Conservation (phyloP, 2,888 invertebrate species). For the Lissonota sp. region DNA sequence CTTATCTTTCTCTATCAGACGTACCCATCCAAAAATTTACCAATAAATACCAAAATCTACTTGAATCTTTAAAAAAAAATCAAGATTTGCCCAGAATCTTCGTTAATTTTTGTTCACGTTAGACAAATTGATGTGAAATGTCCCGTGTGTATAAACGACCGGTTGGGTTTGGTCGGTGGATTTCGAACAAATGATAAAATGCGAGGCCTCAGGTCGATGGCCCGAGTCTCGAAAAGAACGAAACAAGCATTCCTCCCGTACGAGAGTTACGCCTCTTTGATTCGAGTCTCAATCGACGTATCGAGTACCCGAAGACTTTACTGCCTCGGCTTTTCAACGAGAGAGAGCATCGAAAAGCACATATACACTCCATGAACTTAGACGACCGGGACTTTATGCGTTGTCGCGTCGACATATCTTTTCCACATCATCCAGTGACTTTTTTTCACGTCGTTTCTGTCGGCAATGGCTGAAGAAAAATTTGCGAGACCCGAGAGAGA, state of each 20-base stretch:
- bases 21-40: too few relatives aligned
- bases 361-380: not conserved
- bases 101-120: too few relatives aligned
- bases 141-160: not conserved
- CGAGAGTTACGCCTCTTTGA: too few relatives aligned
- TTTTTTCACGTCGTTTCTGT: not conserved
- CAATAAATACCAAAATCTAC: too few relatives aligned
- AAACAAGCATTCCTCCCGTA: too few relatives aligned
- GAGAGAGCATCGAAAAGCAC: not conserved
- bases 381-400: slow-evolving; percentile 35
- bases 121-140: too few relatives aligned
- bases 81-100: too few relatives aligned
- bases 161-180: not conserved
- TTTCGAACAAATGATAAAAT: too few relatives aligned
- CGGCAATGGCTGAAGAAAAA: not conserved
- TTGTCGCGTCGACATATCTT: slow-evolving; percentile 23
- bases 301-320: not conserved
- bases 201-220: too few relatives aligned
- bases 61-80: too few relatives aligned
- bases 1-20: too few relatives aligned
- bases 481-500: slow-evolving; percentile 22
- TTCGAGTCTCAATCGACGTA: not conserved
- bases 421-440: slow-evolving; percentile 1
- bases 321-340: not conserved
- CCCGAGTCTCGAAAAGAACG: too few relatives aligned